phyloP scores from a whole-genome alignment of 2,113 vertebrate species.

The Ivindomyrus marchei region DNA sequence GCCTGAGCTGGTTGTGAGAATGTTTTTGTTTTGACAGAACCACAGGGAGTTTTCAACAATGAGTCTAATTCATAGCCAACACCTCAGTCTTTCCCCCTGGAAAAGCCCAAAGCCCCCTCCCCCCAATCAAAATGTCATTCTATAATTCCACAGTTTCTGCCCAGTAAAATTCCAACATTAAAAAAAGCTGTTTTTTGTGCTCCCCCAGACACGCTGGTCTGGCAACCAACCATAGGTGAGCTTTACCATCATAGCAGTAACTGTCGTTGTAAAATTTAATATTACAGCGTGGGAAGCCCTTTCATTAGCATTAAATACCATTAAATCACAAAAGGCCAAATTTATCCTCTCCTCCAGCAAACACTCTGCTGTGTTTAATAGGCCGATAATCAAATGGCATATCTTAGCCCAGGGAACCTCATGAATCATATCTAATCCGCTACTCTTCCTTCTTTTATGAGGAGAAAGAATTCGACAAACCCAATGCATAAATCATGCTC shows the following conservation, averaged over 20 bases:
- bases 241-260: neutral
- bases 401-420: slow-evolving; percentile 1
- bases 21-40: neutral
- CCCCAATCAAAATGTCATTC: neutral
- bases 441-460: neutral
- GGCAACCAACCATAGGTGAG: neutral
- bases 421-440: neutral
- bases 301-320: neutral
- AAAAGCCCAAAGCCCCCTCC: neutral
- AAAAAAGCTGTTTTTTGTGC: neutral
- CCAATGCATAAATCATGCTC: neutral
- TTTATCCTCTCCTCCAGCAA: slow-evolving; percentile 1
- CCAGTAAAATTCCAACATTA: neutral
- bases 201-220: neutral
- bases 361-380: neutral
- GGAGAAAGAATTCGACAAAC: neutral
- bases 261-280: neutral
- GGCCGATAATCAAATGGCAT: neutral
- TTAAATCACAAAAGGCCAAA: neutral
- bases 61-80: neutral
- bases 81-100: neutral
- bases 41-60: neutral
- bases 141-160: neutral
- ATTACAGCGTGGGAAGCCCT: neutral
- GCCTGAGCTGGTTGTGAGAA: neutral